A percentile compares a stretch with the other conserved stretches of the same genome.
These are phyloP conservation scores for Nannobrachium achirus DNA, from an alignment of 2,113 vertebrate genomes.

Conservation along the genomic window DNA sequence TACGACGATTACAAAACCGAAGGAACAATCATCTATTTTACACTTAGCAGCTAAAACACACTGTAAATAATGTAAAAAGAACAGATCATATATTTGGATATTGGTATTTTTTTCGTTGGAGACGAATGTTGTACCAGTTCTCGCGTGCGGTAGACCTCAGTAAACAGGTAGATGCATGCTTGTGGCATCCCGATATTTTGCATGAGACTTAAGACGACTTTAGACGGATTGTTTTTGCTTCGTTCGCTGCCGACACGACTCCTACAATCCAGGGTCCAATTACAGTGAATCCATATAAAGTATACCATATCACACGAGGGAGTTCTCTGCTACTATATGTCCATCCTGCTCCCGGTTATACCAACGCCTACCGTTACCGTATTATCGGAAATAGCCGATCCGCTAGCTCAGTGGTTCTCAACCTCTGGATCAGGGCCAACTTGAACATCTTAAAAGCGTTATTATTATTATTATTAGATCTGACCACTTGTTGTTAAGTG, in stretches of 20 bases:
- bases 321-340: slow-evolving; percentile 62
- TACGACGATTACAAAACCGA: slow-evolving; percentile 64
- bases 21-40: slow-evolving; percentile 76
- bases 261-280: slow-evolving; percentile 31
- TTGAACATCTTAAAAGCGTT: too few relatives aligned
- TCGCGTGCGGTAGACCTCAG: slow-evolving; percentile 76
- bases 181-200: slow-evolving; percentile 78
- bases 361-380: slow-evolving; percentile 41
- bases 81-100: slow-evolving; percentile 84
- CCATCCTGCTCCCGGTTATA: slow-evolving; percentile 57
- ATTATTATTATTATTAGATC: too few relatives aligned
- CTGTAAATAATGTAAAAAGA: slow-evolving; percentile 81
- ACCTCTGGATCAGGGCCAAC: too few relatives aligned
- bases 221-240: slow-evolving; percentile 63
- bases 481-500: too few relatives aligned
- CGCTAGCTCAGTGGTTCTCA: too few relatives aligned
- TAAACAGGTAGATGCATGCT: slow-evolving; percentile 80
- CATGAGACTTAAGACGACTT: slow-evolving; percentile 77
- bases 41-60: slow-evolving; percentile 73
- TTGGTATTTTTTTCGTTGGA: slow-evolving; percentile 79
- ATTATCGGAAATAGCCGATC: slow-evolving; percentile 27
- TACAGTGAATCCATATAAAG: slow-evolving; percentile 48
- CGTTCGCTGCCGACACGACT: slow-evolving; percentile 46
- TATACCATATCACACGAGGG: slow-evolving; percentile 63
- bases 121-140: slow-evolving; percentile 78